Base-by-base conservation (phyloP, 2,797 vertebrate species). In the Hirundo rustica region DNA sequence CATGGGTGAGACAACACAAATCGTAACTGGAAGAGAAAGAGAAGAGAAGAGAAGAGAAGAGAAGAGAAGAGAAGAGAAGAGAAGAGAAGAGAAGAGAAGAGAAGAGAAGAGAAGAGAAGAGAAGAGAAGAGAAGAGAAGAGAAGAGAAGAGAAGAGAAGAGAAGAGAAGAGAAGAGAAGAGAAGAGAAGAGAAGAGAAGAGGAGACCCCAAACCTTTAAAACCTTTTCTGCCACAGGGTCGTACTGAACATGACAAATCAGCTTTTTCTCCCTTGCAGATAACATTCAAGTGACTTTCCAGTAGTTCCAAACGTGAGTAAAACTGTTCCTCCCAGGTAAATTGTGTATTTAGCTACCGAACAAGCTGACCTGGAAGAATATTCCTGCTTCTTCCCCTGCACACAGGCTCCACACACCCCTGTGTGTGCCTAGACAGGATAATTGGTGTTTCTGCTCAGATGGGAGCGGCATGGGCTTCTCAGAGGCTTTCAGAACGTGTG, bases 371-470 rank as follows among this genome's bases (percentile, higher is more conserved):
- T 51, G 94, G 82, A 93, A 77, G 91, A 95, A 89, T 83, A 92
- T 93, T 97, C 84, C 26, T 90, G 82, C 88, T 94, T 54, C 92
- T 92, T 89, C 88, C 51, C 76, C 86, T 79, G 95, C 95, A 90
- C 96, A 89, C 51, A 93, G 97, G 88, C 96, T 97, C 64, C 72
- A 27, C 72, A 72, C 94, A 30, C 64, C 83, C 54, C 65, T 48
- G 58, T 79, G 62, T 84, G 70, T 74, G 84, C 96, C 96, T 91
- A 94, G 95, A 85, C 94, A 83, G 96, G 97, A 95, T 97, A 98
- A 98, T 97, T 96, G 93, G 34, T 82, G 89, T 94, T 96, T 87
- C 94, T 96, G 80, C 71, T 65, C 26, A 9, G 71, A 44, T 62
- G 82, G 95, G 95, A 96, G 95, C 2, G 79, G 92, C 79, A 12